Evolutionary conservation across 2,797 vertebrate species (phyloP).

Genomic region (Chaenodraco wilsoni): DNA sequence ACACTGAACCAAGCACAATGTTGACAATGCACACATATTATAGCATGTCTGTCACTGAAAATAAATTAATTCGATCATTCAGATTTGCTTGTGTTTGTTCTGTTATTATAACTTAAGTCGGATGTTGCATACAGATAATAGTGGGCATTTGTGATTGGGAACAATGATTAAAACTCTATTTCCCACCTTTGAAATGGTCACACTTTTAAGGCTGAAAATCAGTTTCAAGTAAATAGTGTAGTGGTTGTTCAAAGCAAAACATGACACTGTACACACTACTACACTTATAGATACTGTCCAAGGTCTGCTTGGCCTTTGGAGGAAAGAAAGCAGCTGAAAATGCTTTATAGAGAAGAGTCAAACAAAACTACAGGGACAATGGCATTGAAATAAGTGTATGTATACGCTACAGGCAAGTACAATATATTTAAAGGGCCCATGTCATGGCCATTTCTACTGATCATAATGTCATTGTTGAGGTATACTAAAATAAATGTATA

Average conservation of each 20-base stretch:
- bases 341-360: not conserved
- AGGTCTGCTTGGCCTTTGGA: not conserved
- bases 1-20: slow-evolving; percentile 24
- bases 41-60: not conserved
- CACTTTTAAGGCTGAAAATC: not conserved
- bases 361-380: not conserved
- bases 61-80: not conserved
- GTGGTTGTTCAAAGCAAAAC: slow-evolving; percentile 6
- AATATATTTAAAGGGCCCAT: too few species aligned
- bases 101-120: too few species aligned
- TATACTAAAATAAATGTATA: too few species aligned
- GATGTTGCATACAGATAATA: too few species aligned
- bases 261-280: not conserved
- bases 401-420: not conserved
- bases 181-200: not conserved
- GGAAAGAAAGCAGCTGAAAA: not conserved
- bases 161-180: not conserved
- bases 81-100: not conserved
- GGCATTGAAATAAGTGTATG: not conserved
- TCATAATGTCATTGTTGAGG: too few species aligned
- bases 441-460: too few species aligned
- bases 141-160: not conserved
- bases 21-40: not conserved
- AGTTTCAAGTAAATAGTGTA: not conserved
- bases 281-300: not conserved